These are phyloP conservation scores for Drosophila elegans DNA, from an alignment of 1,140 invertebrate species.

Conservation along the genomic window DNA sequence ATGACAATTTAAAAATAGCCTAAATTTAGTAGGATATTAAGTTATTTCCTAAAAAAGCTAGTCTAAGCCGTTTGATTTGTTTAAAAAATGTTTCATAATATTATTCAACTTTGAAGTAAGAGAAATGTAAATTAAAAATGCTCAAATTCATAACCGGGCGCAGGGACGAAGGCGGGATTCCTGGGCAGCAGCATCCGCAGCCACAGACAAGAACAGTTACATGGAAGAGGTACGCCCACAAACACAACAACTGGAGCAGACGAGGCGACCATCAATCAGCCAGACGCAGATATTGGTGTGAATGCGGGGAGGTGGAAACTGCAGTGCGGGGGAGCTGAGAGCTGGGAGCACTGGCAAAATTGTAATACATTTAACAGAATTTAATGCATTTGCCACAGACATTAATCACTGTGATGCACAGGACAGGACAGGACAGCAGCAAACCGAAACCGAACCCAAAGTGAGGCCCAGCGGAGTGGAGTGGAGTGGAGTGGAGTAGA, in stretches of 20 bases:
- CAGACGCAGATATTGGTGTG: constrained; percentile 77
- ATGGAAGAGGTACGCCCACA: constrained; percentile 47
- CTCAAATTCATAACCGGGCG: constrained; percentile 70
- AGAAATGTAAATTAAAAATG: constrained; percentile 50
- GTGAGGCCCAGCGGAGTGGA: background rate
- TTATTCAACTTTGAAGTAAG: background rate
- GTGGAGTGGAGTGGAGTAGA: background rate
- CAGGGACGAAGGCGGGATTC: background rate
- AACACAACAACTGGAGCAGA: constrained; percentile 57
- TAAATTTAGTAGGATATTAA: no score
- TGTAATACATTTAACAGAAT: constrained; percentile 84
- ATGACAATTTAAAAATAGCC: no score
- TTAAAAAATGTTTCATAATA: no score
- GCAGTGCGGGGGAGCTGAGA: constrained; percentile 1
- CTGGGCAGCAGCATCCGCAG: constrained; percentile 9
- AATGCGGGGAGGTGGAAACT: constrained; percentile 32
- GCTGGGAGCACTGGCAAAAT: constrained; percentile 65
- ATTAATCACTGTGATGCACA: constrained; percentile 84
- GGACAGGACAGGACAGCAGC: constrained; percentile 68
- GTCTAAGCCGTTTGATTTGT: no score
- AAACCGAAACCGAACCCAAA: constrained; percentile 36
- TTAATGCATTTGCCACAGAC: constrained; percentile 84
- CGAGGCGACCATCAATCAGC: constrained; percentile 75
- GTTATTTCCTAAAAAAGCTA: no score
- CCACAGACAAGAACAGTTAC: constrained; percentile 60